phyloP scores from a whole-genome alignment of 2,113 vertebrate species.

The Aythya baeri region DNA sequence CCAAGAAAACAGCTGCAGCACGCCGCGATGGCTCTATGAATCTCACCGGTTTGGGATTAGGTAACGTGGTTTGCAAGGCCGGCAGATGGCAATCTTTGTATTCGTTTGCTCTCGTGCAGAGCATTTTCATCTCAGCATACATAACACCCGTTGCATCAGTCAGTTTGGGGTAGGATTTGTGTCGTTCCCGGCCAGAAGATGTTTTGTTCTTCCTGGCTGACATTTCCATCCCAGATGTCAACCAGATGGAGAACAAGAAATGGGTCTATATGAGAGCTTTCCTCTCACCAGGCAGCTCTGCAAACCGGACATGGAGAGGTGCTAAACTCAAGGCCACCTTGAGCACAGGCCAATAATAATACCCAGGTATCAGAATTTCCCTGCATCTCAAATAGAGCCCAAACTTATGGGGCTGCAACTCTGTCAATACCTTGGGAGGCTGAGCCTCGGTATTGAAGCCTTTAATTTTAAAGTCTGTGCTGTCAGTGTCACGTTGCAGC shows the following conservation, averaged over 20 bases:
- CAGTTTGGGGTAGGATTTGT: not conserved
- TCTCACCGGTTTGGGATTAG: not conserved
- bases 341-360: not conserved
- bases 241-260: constrained; percentile 40
- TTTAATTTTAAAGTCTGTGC: not conserved
- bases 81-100: constrained; percentile 41
- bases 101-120: not conserved
- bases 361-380: not conserved
- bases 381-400: not conserved
- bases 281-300: constrained; percentile 1
- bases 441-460: not conserved
- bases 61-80: not conserved
- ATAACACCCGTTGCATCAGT: constrained; percentile 14
- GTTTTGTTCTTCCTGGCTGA: constrained; percentile 29
- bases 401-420: not conserved
- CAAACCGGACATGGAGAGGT: not conserved
- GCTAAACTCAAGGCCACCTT: constrained; percentile 9
- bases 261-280: not conserved
- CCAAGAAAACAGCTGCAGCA: not conserved
- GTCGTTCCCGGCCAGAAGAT: constrained; percentile 8
- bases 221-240: constrained; percentile 37
- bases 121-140: not conserved
- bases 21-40: not conserved
- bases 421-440: not conserved
- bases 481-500: not conserved